Evolutionary conservation across 2,888 invertebrate species (phyloP), one percentile per base, ranked within the genome.

Genomic region (Chrysotoxum bicinctum): DNA sequence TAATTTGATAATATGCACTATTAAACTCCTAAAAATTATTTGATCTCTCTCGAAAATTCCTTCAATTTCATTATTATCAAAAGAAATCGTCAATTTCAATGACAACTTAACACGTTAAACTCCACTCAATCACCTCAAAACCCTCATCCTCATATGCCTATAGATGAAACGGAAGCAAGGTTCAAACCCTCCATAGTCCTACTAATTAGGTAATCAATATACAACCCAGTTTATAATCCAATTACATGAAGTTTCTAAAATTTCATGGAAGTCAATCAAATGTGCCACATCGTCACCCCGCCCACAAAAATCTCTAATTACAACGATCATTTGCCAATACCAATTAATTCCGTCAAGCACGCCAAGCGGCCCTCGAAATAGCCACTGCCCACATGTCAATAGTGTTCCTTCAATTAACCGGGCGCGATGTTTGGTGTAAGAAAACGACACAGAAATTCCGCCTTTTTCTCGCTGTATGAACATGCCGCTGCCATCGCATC

Each of bases 301-400:
- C 76, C 76, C 69, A 81, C 73, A 40, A 74, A 26, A 62, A 76
- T 14, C 19, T 62, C 64, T 77, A 85, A 85, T 85, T 81, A 81
- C 85, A 37, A 35, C 77, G 60, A 81, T 81, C 81, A 81, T 73
- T 85, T 81, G 81, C 73, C 72, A 76, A 81, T 81, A 73, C 76
- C 76, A 80, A 81, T 85, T 85, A 85, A 81, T 85, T 69, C 73
- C 73, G 73, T 62, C 72, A 56, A 72, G 72, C 84, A 76, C 60
- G 84, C 75, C 60, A 68, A 62, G 56, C 60, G 73, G 48, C 43
- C 78, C 16, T 21, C 43, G 66, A 40, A 56, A 68, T 40, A 66
- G 37, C 40, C 60, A 43, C 74, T 69, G 79, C 84, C 84, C 84
- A 84, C 84, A 79, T 79, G 80, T 79, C 79, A 74, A 70, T 79